Conservation (phyloP, 1,140 invertebrate genomes). For the Hypothenemus hampei region DNA sequence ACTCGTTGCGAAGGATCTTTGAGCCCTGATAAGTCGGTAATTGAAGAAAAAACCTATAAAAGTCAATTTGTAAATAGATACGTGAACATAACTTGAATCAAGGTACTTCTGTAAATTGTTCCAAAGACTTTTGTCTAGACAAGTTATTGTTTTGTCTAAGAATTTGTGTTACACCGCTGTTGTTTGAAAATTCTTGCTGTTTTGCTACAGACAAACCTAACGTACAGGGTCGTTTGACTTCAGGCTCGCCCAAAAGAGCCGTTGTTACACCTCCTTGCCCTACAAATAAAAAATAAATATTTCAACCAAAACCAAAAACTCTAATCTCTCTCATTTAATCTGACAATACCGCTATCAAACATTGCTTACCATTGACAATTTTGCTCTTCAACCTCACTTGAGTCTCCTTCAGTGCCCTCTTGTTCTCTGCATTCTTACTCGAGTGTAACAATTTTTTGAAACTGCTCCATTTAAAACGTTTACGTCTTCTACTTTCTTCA, state of each 20-base stretch:
- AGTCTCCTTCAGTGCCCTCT: constrained; percentile 47
- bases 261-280: constrained; percentile 40
- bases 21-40: constrained; percentile 55
- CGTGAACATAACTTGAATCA: not conserved
- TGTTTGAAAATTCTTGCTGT: constrained; percentile 30
- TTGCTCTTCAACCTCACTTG: constrained; percentile 49
- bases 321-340: too few relatives aligned
- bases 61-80: not conserved
- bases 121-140: constrained; percentile 57
- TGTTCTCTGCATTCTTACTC: constrained; percentile 23
- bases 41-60: constrained; percentile 51
- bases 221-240: constrained; percentile 41
- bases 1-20: constrained; percentile 69
- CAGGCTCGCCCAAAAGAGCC: constrained; percentile 34
- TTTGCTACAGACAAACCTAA: constrained; percentile 37
- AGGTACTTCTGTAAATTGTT: constrained; percentile 59
- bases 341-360: too few relatives aligned
- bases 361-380: constrained; percentile 19
- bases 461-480: constrained; percentile 41
- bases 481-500: constrained; percentile 31
- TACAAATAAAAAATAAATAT: not conserved
- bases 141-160: constrained; percentile 40
- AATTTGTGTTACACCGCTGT: constrained; percentile 35
- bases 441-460: constrained; percentile 42
- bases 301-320: not conserved